Percentiles rank a stretch among this genome's conserved stretches.
phyloP scores from a whole-genome alignment of 2,797 vertebrate genomes.

The Chloroceryle inda region DNA sequence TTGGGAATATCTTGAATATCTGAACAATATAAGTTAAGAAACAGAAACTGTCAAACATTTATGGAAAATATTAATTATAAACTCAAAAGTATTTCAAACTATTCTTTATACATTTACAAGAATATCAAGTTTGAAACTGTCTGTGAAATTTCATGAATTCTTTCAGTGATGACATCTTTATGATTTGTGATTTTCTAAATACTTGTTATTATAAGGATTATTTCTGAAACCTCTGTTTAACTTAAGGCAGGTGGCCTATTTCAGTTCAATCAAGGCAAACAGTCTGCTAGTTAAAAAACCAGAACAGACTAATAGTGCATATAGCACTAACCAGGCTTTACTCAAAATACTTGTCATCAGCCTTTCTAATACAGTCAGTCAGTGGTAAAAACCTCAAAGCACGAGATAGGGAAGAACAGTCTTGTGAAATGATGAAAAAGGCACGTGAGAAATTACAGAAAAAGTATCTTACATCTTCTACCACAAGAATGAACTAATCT shows the following conservation, averaged over 20 bases:
- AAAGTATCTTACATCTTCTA: neutral
- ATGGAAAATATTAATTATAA: neutral
- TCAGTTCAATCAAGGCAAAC: neutral
- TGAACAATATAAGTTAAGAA: neutral
- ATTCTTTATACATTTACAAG: neutral
- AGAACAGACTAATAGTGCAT: neutral
- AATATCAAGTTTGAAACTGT: neutral
- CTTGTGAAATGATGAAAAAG: neutral
- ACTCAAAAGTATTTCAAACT: neutral
- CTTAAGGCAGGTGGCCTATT: neutral
- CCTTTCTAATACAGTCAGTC: neutral
- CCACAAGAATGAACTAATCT: neutral
- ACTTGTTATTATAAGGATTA: neutral
- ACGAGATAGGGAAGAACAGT: neutral
- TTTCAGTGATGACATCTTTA: neutral
- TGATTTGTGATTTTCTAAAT: neutral
- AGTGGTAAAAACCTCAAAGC: neutral
- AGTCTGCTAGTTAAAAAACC: neutral
- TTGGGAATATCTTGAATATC: neutral
- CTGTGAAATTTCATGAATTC: neutral
- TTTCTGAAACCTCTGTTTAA: neutral
- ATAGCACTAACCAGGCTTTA: neutral
- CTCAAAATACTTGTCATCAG: neutral
- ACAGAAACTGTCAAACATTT: neutral
- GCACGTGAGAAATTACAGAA: neutral